These are phyloP conservation scores for Eudemis profundana DNA, from an alignment of 2,888 invertebrate species.

Conservation along the genomic window DNA sequence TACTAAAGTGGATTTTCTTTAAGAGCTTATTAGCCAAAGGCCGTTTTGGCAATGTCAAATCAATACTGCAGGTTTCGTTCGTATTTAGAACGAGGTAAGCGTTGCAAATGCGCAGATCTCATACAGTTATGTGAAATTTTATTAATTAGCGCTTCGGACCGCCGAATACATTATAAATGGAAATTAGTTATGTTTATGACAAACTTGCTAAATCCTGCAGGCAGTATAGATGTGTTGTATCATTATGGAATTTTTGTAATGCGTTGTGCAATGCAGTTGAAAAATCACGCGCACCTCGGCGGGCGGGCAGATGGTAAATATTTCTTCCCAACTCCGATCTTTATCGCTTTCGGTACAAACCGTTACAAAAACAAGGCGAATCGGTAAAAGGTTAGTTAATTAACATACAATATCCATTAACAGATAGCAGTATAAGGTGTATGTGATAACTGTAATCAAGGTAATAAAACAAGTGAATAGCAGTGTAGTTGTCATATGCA, in stretches of 20 bases:
- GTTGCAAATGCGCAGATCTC: conserved; percentile 17
- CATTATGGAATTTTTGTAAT: conserved; percentile 43
- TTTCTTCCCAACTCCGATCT: conserved; percentile 39
- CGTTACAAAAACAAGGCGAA: conserved; percentile 35
- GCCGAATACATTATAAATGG: conserved; percentile 44
- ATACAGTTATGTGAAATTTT: conserved; percentile 44
- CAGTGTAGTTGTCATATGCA: conserved; percentile 20
- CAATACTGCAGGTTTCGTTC: conserved; percentile 9
- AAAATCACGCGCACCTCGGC: conserved; percentile 26
- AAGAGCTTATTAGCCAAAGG: conserved; percentile 36
- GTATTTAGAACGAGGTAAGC: neutral
- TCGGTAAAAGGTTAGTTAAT: conserved; percentile 34
- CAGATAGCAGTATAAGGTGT: conserved; percentile 10
- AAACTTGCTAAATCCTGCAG: conserved; percentile 43
- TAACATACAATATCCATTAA: conserved; percentile 38
- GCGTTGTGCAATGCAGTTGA: conserved; percentile 40
- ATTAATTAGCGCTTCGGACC: conserved; percentile 44
- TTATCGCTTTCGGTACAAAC: conserved; percentile 34
- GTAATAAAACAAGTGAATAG: conserved; percentile 20
- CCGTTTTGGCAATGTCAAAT: conserved; percentile 1
- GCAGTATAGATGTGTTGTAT: conserved; percentile 36
- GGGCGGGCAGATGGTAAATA: conserved; percentile 37
- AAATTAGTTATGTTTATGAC: conserved; percentile 46
- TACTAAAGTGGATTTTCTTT: conserved; percentile 37
- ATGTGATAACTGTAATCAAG: conserved; percentile 20